phyloP scores from a whole-genome alignment of 35 echinoderm and acorn worm species.

The Ophiothrix spiculata region DNA sequence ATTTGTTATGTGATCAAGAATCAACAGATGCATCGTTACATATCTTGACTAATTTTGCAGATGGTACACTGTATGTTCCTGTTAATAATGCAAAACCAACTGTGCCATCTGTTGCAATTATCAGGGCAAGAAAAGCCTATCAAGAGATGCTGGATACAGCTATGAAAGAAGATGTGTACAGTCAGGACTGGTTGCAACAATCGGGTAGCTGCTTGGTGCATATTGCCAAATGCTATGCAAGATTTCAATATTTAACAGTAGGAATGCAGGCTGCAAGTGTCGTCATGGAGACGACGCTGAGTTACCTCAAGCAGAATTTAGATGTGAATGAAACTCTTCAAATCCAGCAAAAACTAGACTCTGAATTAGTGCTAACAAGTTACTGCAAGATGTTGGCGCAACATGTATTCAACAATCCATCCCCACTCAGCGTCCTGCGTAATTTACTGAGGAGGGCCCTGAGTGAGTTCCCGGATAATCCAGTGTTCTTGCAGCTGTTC shows the following conservation, averaged over 20 bases:
- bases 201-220: constrained; percentile 66
- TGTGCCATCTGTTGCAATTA: constrained; percentile 50
- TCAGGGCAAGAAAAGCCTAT: constrained; percentile 78
- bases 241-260: constrained; percentile 94
- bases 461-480: constrained; percentile 57
- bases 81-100: constrained; percentile 19
- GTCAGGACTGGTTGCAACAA: neutral
- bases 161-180: neutral
- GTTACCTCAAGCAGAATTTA: constrained; percentile 1
- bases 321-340: neutral
- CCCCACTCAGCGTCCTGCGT: constrained; percentile 45
- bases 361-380: constrained; percentile 48
- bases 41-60: constrained; percentile 60
- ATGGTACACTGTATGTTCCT: constrained; percentile 50
- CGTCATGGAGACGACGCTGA: constrained; percentile 64
- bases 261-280: constrained; percentile 64
- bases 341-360: constrained; percentile 50
- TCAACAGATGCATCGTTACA: constrained; percentile 16
- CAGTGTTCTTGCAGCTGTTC: constrained; percentile 56
- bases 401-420: constrained; percentile 50
- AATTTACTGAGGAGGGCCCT: constrained; percentile 69
- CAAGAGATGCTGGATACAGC: constrained; percentile 48
- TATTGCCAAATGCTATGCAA: constrained; percentile 65
- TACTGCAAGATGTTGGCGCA: constrained; percentile 56
- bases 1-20: constrained; percentile 2